Evolutionary conservation across 2,888 invertebrate genomes (phyloP).

Genomic region (Scelioninae gen. 1): DNA sequence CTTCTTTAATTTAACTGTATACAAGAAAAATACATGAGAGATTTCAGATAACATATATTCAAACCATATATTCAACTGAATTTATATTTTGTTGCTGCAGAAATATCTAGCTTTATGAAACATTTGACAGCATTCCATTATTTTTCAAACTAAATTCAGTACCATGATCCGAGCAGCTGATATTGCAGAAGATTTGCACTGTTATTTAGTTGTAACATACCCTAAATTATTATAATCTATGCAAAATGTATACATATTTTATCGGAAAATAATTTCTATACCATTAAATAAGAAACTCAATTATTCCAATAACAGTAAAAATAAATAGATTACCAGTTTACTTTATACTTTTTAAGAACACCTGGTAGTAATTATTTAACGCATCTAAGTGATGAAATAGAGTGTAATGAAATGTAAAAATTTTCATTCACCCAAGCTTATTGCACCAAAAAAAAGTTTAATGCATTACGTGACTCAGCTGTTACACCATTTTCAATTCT

Average conservation of each 20-base stretch:
- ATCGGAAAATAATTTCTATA: no score
- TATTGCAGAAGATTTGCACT: no score
- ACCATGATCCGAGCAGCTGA: no score
- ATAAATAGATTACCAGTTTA: background rate
- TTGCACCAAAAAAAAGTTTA: conserved; percentile 29
- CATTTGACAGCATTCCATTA: background rate
- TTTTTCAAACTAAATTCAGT: background rate
- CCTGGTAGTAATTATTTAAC: conserved; percentile 5
- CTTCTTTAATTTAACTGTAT: no score
- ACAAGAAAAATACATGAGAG: no score
- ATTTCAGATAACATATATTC: background rate
- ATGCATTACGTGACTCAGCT: conserved; percentile 58
- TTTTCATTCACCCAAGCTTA: conserved; percentile 10
- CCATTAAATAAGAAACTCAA: no score
- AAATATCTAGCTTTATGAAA: background rate
- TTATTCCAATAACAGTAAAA: no score
- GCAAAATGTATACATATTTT: no score
- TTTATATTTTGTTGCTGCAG: background rate
- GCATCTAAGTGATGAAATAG: conserved; percentile 30
- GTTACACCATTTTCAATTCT: conserved; percentile 36
- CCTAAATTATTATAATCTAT: no score
- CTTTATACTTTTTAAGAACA: background rate
- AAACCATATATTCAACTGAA: background rate
- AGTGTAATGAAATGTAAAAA: conserved; percentile 43
- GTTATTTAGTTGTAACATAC: no score